These are phyloP conservation scores for Cacoxenus indagator DNA, from an alignment of 2,888 invertebrate genomes.

Conservation along the genomic window DNA sequence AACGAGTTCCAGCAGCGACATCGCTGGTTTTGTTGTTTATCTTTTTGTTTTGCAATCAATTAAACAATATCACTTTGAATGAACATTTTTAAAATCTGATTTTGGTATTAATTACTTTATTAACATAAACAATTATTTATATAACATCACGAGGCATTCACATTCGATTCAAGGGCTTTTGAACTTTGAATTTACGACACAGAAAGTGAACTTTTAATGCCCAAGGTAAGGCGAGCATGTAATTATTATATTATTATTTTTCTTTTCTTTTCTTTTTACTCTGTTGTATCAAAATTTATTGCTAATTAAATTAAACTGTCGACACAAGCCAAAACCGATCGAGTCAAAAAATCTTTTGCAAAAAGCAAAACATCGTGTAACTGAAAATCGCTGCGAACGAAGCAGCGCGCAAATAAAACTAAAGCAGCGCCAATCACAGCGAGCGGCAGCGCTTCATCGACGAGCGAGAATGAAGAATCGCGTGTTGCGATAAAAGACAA, in stretches of 20 bases:
- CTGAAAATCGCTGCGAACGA: neutral
- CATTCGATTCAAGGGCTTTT: slow-evolving; percentile 2
- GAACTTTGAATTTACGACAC: neutral
- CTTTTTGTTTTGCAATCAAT: slow-evolving; percentile 2
- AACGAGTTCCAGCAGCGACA: slow-evolving; percentile 73
- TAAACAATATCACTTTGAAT: neutral
- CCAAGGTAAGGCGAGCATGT: neutral
- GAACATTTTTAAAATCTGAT: neutral
- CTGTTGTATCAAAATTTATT: neutral
- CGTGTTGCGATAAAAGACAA: slow-evolving; percentile 42
- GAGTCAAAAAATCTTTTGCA: neutral
- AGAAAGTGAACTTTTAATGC: slow-evolving; percentile 1
- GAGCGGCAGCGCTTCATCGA: neutral
- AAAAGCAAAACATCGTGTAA: neutral
- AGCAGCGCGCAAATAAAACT: neutral
- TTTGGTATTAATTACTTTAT: slow-evolving; percentile 39
- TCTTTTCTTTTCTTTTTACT: neutral
- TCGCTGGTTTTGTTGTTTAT: slow-evolving; percentile 38
- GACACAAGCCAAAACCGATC: neutral
- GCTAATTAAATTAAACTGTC: neutral
- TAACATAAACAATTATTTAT: slow-evolving; percentile 36
- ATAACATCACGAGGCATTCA: neutral
- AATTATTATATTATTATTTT: neutral
- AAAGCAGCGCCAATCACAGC: neutral
- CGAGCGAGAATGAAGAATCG: slow-evolving; percentile 35